A percentile compares a stretch with the other conserved stretches of the same genome.
Evolutionary conservation across 2,797 vertebrate species (phyloP).

Genomic region (Syndactyla subalaris): DNA sequence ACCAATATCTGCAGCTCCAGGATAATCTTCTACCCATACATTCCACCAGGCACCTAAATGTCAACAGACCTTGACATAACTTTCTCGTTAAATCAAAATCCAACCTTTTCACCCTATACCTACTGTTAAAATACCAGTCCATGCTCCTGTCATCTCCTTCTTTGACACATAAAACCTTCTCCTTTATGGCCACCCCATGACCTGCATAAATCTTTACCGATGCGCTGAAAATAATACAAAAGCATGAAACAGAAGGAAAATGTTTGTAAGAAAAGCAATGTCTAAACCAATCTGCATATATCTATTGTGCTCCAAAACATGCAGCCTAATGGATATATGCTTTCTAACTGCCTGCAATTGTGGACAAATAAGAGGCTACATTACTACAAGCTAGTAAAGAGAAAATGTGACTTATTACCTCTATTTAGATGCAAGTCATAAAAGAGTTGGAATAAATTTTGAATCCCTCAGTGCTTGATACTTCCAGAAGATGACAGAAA

Average conservation of each 20-base stretch:
- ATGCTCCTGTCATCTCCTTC: background rate
- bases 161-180: background rate
- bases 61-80: background rate
- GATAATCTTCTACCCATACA: background rate
- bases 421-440: slow-evolving; percentile 10
- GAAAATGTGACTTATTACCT: background rate
- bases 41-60: background rate
- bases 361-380: background rate
- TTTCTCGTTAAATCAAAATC: slow-evolving; percentile 21
- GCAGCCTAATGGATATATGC: background rate
- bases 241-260: background rate
- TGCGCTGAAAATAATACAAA: background rate
- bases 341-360: slow-evolving; percentile 18
- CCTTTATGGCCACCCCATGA: background rate
- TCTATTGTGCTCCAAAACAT: background rate
- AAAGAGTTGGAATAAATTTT: slow-evolving; percentile 20
- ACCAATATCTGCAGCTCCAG: background rate
- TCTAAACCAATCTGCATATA: background rate
- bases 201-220: background rate
- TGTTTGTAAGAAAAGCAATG: background rate
- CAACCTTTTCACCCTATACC: background rate
- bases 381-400: background rate
- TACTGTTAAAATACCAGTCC: background rate
- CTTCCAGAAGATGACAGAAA: slow-evolving; percentile 11
- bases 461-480: background rate